Evolutionary conservation across 2,797 vertebrate species (phyloP).

Genomic region (Artibeus lituratus): DNA sequence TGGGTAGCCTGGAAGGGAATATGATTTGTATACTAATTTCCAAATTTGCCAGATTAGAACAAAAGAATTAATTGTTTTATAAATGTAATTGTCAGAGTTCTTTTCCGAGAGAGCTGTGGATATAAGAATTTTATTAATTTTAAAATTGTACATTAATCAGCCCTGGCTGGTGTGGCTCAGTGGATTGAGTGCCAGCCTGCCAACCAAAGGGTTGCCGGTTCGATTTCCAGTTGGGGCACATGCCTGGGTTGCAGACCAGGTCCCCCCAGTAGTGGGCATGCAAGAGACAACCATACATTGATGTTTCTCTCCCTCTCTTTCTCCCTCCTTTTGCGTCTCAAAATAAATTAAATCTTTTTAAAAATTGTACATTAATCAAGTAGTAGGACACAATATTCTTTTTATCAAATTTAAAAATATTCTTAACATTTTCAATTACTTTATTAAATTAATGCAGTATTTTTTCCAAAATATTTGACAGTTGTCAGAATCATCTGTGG

Average conservation of each 20-base stretch:
- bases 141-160: no score
- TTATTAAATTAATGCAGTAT: conserved; percentile 20
- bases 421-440: conserved; percentile 24
- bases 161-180: no score
- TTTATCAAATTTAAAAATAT: neutral
- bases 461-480: conserved; percentile 7
- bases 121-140: neutral
- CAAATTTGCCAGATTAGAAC: neutral
- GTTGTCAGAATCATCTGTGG: conserved; percentile 12
- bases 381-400: neutral
- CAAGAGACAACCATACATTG: no score
- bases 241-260: no score
- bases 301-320: no score
- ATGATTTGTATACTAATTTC: conserved; percentile 30
- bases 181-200: no score
- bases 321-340: no score
- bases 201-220: no score
- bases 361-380: neutral
- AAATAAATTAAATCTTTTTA: neutral
- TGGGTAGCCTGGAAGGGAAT: neutral
- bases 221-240: no score
- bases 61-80: neutral
- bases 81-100: neutral
- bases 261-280: no score
- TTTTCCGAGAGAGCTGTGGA: neutral